Percentiles rank a stretch among this genome's conserved stretches.
Conservation (phyloP, 2,113 vertebrate genomes). For the Otus sunia region DNA sequence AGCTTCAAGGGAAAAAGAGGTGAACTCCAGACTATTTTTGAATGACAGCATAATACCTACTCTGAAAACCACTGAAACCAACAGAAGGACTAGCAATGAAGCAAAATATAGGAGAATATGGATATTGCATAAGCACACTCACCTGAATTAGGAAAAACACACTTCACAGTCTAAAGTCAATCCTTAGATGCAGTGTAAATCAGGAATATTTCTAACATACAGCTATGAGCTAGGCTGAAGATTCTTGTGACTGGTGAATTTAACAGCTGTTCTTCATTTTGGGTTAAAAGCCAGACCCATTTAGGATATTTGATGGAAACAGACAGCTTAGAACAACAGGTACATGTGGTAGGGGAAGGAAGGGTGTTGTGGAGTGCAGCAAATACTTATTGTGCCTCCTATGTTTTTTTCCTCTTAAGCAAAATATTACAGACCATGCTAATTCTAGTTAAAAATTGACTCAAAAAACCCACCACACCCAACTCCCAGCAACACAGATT, state of each 20-base stretch:
- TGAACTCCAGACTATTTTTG: background rate
- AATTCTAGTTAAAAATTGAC: background rate
- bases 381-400: background rate
- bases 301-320: background rate
- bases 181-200: background rate
- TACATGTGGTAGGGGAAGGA: background rate
- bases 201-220: background rate
- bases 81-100: background rate
- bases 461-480: rapidly evolving
- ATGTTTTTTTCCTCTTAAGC: background rate
- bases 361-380: background rate
- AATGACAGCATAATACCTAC: rapidly evolving
- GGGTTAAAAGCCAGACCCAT: background rate
- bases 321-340: background rate
- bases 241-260: background rate
- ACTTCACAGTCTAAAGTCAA: background rate
- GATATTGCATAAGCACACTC: background rate
- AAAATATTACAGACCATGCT: background rate
- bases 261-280: background rate
- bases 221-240: background rate
- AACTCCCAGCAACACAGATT: background rate
- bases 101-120: background rate
- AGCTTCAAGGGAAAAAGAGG: background rate
- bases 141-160: background rate
- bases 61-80: background rate